These are phyloP conservation scores for Orycteropus afer DNA, from an alignment of 2,113 vertebrate genomes.

Conservation along the genomic window DNA sequence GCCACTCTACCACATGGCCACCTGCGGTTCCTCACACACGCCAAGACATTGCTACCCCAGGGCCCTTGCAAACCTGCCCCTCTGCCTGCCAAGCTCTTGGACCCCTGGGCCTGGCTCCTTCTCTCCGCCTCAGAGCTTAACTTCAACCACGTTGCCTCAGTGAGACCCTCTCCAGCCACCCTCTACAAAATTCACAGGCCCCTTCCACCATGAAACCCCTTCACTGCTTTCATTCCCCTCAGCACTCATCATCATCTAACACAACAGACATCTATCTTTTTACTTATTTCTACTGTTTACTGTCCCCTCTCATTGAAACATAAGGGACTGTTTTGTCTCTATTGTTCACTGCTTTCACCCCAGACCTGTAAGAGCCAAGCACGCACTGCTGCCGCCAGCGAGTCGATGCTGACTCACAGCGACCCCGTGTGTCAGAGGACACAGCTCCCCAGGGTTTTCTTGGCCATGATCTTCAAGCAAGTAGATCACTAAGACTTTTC, in stretches of 20 bases:
- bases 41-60: background rate
- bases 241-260: background rate
- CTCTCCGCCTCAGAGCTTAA: background rate
- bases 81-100: background rate
- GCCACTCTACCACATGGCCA: too few species aligned
- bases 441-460: too few species aligned
- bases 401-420: too few species aligned
- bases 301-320: background rate
- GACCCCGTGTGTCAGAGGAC: too few species aligned
- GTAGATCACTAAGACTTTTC: too few species aligned
- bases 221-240: background rate
- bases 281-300: background rate
- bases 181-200: background rate
- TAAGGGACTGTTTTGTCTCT: background rate
- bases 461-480: too few species aligned
- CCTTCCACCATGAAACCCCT: background rate
- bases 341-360: background rate
- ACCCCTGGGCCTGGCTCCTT: rapidly evolving
- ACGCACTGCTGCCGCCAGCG: too few species aligned
- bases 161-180: background rate
- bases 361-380: background rate
- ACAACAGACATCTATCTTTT: background rate
- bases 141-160: background rate
- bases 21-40: background rate
- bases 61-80: background rate